Conservation (phyloP, 2,797 vertebrate genomes). For the Eremophila alpestris region DNA sequence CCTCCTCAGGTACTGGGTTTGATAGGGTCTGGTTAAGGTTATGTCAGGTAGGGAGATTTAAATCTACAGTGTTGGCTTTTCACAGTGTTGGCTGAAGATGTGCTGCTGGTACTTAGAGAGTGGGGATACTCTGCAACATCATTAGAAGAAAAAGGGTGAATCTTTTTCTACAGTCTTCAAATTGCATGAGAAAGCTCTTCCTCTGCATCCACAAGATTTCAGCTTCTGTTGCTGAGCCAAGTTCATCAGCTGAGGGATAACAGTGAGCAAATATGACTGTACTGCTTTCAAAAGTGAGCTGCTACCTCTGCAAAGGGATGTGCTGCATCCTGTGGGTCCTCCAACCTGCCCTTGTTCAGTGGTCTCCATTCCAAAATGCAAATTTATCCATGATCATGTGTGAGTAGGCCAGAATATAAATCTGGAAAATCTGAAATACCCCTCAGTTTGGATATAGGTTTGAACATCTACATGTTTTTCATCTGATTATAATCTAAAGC, state of each 20-base stretch:
- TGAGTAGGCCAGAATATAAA: background rate
- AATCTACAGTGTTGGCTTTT: background rate
- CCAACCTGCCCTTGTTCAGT: fast-evolving
- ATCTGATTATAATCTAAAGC: background rate
- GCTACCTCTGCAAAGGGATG: background rate
- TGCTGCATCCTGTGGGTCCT: background rate
- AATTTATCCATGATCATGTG: background rate
- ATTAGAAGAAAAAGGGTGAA: background rate
- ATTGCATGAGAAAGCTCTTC: background rate
- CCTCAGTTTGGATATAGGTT: background rate
- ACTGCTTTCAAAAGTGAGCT: background rate
- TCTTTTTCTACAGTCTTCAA: background rate
- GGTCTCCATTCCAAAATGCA: background rate
- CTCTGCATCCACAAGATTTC: background rate
- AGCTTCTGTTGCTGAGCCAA: background rate
- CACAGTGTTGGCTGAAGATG: background rate
- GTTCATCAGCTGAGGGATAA: background rate
- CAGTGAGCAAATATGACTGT: background rate
- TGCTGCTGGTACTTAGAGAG: background rate
- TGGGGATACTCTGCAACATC: background rate
- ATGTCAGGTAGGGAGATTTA: background rate
- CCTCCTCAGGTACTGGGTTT: background rate
- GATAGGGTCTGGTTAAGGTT: background rate
- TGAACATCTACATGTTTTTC: background rate
- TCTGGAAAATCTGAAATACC: background rate